Conservation (phyloP, 2,888 invertebrate genomes). For the Seira ritae region DNA sequence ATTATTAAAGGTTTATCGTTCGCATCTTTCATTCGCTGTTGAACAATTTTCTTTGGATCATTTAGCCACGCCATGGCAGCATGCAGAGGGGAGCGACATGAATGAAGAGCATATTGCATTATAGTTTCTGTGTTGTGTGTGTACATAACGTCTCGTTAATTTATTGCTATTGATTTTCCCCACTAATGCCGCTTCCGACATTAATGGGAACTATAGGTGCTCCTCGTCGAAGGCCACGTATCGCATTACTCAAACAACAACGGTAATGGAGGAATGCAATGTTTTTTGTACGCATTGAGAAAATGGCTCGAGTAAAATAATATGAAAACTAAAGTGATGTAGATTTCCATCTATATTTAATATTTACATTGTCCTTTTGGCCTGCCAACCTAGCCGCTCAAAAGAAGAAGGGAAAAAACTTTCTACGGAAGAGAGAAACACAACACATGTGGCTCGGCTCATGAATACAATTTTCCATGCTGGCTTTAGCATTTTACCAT, state of each 20-base stretch:
- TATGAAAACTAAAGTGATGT: background rate
- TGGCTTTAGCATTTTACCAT: background rate
- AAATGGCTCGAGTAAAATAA: background rate
- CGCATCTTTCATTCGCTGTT: slow-evolving; percentile 36
- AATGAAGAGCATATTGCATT: background rate
- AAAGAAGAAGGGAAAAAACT: slow-evolving; percentile 1
- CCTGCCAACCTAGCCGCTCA: background rate
- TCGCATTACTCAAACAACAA: slow-evolving; percentile 44
- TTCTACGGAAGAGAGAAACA: background rate
- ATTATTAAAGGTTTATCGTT: slow-evolving; percentile 1
- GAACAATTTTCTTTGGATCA: slow-evolving; percentile 26
- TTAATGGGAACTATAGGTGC: slow-evolving; percentile 25
- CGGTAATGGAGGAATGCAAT: slow-evolving; percentile 23
- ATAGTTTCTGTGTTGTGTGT: slow-evolving; percentile 10
- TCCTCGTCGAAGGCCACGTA: slow-evolving; percentile 34
- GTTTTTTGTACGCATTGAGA: slow-evolving; percentile 35
- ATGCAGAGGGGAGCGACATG: background rate
- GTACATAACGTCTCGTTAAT: slow-evolving; percentile 32
- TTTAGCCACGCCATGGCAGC: slow-evolving; percentile 22
- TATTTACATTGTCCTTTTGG: slow-evolving; percentile 9
- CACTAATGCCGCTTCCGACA: slow-evolving; percentile 39
- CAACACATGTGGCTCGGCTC: slow-evolving; percentile 14
- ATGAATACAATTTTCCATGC: background rate
- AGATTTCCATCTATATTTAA: slow-evolving; percentile 6
- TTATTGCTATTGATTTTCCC: slow-evolving; percentile 57